phyloP scores from a whole-genome alignment of 2,113 vertebrate species.

The Aphyosemion australe region DNA sequence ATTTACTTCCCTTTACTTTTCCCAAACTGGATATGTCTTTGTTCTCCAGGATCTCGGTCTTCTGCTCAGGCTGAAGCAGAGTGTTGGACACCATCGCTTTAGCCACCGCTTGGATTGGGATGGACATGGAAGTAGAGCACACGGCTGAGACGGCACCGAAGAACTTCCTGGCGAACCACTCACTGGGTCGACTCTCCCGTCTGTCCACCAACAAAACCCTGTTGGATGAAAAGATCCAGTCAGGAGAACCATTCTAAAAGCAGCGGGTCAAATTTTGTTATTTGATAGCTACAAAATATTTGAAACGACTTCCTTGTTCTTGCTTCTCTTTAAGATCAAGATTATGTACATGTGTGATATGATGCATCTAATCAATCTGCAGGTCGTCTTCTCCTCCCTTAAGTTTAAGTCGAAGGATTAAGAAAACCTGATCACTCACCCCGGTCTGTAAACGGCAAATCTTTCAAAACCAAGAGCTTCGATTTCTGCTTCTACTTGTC shows the following conservation, averaged over 20 bases:
- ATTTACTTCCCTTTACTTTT: slow-evolving; percentile 55
- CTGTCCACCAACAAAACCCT: slow-evolving; percentile 81
- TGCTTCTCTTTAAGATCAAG: too few relatives aligned
- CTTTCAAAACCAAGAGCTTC: slow-evolving; percentile 81
- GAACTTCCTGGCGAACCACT: slow-evolving; percentile 79
- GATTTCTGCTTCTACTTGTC: slow-evolving; percentile 85
- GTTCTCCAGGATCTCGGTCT: slow-evolving; percentile 81
- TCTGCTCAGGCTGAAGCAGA: slow-evolving; percentile 66
- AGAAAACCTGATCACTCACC: slow-evolving; percentile 78
- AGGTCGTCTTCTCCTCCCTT: neutral
- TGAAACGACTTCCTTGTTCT: too few relatives aligned
- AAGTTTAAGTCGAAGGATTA: neutral
- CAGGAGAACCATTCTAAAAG: neutral
- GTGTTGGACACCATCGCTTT: slow-evolving; percentile 79
- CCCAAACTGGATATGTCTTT: slow-evolving; percentile 74
- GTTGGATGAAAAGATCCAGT: slow-evolving; percentile 3
- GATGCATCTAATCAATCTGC: too few relatives aligned
- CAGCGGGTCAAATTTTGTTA: too few relatives aligned
- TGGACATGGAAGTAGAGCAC: slow-evolving; percentile 68
- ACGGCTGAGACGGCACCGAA: slow-evolving; percentile 54
- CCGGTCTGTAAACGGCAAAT: slow-evolving; percentile 85
- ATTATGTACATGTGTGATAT: too few relatives aligned
- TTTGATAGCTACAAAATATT: too few relatives aligned
- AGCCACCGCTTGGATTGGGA: slow-evolving; percentile 70
- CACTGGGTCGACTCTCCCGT: slow-evolving; percentile 76